Percentiles rank a stretch among this genome's conserved stretches.
Evolutionary conservation across 2,797 vertebrate genomes (phyloP).

Genomic region (Cossypha caffra): DNA sequence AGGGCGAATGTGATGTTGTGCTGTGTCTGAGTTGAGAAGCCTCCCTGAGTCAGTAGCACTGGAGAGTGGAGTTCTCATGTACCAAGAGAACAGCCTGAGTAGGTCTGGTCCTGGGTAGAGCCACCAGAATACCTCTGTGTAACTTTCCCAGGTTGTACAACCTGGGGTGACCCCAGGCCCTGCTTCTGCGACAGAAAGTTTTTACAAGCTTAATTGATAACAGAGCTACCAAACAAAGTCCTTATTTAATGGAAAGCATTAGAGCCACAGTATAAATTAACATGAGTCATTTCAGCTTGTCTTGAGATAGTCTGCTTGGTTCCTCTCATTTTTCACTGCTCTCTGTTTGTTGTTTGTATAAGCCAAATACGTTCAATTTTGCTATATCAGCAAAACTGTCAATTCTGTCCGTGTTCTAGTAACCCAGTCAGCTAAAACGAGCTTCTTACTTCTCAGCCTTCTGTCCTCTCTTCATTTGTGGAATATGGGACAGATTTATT

Average conservation of each 20-base stretch:
- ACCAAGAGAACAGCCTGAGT: neutral
- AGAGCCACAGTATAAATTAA: neutral
- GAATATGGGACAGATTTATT: slow-evolving; percentile 21
- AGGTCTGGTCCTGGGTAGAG: neutral
- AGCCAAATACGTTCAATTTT: neutral
- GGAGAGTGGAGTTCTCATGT: neutral
- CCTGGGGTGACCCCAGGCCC: neutral
- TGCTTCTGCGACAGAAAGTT: neutral
- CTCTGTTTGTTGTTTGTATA: neutral
- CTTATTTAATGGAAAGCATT: neutral
- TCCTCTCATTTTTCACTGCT: slow-evolving; percentile 7
- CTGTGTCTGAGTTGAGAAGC: neutral
- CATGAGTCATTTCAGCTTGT: neutral
- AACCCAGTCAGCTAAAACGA: slow-evolving; percentile 41
- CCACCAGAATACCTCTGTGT: neutral
- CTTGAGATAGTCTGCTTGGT: neutral
- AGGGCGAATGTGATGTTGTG: neutral
- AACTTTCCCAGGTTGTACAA: neutral
- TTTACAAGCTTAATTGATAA: neutral
- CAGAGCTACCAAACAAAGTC: neutral
- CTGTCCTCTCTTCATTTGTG: neutral
- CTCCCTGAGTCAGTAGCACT: neutral
- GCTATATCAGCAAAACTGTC: slow-evolving; percentile 5
- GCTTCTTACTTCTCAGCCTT: slow-evolving; percentile 32
- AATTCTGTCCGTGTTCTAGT: neutral